These are phyloP conservation scores for Montipora sp. DNA, from an alignment of 64 coral and sea anemone genomes.

Conservation along the genomic window DNA sequence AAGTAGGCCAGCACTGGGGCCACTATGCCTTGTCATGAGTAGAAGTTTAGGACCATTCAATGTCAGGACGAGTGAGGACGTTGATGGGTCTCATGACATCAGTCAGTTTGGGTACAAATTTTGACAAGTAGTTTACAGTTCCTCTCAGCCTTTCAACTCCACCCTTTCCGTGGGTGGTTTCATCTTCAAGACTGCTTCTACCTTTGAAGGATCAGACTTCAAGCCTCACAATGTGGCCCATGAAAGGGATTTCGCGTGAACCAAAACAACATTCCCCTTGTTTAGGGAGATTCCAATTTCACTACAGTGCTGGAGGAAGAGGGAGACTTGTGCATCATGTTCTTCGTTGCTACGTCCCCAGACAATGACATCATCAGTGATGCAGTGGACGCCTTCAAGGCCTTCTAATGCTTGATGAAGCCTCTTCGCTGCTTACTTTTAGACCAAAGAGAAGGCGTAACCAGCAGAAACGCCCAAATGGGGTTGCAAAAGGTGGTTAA, in stretches of 20 bases:
- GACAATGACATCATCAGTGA: slow-evolving; percentile 48
- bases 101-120: slow-evolving; percentile 10
- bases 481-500: slow-evolving; percentile 39
- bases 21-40: background rate
- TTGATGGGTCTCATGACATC: slow-evolving; percentile 5
- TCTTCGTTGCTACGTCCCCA: slow-evolving; percentile 32
- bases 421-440: background rate
- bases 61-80: background rate
- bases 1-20: background rate
- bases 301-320: slow-evolving; percentile 20
- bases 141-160: slow-evolving; percentile 20
- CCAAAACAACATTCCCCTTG: slow-evolving; percentile 31
- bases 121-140: slow-evolving; percentile 15
- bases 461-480: slow-evolving; percentile 25
- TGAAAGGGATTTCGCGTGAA: slow-evolving; percentile 31
- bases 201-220: slow-evolving; percentile 36
- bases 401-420: slow-evolving; percentile 18
- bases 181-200: slow-evolving; percentile 37
- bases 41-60: background rate
- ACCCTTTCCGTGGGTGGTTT: slow-evolving; percentile 8
- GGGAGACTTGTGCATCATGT: background rate
- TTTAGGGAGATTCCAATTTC: slow-evolving; percentile 24
- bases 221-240: slow-evolving; percentile 36
- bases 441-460: slow-evolving; percentile 34
- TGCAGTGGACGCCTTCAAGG: slow-evolving; percentile 2